Base-by-base conservation (phyloP, 1,140 invertebrate genomes). In the Theocolax elegans region DNA sequence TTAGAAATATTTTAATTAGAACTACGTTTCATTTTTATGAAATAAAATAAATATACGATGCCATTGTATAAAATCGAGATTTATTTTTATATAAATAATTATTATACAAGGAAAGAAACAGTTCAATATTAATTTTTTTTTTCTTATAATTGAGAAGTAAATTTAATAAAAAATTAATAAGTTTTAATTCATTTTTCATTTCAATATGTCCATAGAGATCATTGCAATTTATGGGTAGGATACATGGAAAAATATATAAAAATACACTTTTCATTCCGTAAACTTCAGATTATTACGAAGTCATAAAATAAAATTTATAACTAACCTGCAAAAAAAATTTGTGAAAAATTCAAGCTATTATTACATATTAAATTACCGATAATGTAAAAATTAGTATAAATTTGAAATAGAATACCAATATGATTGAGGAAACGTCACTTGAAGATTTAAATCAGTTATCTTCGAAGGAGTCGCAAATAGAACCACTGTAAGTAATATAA, bases 261-360 rank as follows among this genome's bases (percentile, higher is more conserved):
- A 25, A 3, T 15, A 23, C 12, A 53, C 6, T 44, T 44, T 6
- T 25, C 38, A 44, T 58, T 21, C 35, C 29, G 58, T 60, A 29
- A 46, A 62, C 59, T 62, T 62, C 59, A 62, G 59, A 62, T 10
- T n/a, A 46, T 6, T 42, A n/a, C n/a, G n/a, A n/a, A 19, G 13
- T 56, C 9, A 2, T 13, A 38, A 56, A 40, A 42, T 42, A 19
- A 1, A 35, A 9, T 35, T 31, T 19, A 56, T 38, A 58, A 40
- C 21, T 58, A 42, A 58, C 35, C 54, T 58, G 19, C n/a, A 42
- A 19, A 40, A 25, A 42, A 48, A 48, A 48, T 9, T 48, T 19
- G 12, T 9, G 12, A 21, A 23, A 23, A 48, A 48, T 23, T 23
- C 25, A 9, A 46, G 8, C 21, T 46, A 12, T 8, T 46, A 46